Conservation (phyloP, 2,113 vertebrate species). For the Irena cyanogastra region DNA sequence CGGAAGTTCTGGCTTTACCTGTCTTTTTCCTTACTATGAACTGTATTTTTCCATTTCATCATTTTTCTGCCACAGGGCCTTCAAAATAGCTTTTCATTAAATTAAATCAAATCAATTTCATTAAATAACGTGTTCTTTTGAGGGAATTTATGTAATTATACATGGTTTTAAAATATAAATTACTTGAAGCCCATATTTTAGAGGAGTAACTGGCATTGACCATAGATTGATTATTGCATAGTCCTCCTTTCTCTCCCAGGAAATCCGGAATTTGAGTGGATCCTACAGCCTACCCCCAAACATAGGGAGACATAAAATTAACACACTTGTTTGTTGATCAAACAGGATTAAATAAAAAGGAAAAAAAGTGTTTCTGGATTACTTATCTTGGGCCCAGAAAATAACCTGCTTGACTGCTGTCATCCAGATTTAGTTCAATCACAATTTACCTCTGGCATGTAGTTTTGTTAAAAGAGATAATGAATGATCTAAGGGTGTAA, state of each 20-base stretch:
- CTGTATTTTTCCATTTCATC: background rate
- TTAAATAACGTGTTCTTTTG: background rate
- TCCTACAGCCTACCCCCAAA: background rate
- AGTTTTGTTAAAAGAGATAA: background rate
- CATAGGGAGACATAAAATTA: background rate
- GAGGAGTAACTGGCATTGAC: background rate
- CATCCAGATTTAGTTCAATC: background rate
- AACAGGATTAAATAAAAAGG: background rate
- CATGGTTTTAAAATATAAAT: background rate
- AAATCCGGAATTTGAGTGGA: background rate
- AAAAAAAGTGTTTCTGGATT: background rate
- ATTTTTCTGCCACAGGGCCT: background rate
- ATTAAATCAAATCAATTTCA: background rate
- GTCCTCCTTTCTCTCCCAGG: background rate
- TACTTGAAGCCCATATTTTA: background rate
- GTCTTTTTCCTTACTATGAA: background rate
- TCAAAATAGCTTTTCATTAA: background rate
- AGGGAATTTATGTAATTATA: background rate
- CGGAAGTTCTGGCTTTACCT: background rate
- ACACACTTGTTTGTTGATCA: background rate
- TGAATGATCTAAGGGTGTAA: background rate
- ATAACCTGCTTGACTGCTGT: background rate
- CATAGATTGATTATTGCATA: background rate
- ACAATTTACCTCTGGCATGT: background rate
- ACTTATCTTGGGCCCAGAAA: background rate